These are phyloP conservation scores for Heliocidaris tuberculata DNA, from an alignment of 35 echinoderm and acorn worm species.

Conservation along the genomic window DNA sequence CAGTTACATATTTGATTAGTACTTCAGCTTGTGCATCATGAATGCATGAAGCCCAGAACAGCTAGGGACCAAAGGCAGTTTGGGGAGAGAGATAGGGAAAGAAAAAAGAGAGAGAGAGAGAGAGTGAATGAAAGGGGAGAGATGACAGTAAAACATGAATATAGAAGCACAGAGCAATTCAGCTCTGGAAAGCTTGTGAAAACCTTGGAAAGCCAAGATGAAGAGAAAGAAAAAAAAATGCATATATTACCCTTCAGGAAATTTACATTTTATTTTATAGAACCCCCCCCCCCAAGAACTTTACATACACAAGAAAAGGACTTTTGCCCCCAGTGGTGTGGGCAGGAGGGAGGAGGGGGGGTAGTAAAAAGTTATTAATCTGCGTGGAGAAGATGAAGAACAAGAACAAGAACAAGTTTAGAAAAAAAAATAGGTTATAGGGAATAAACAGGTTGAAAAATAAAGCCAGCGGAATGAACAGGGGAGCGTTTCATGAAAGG, in stretches of 20 bases:
- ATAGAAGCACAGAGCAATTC: too few relatives aligned
- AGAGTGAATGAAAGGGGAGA: neutral
- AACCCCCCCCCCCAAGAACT: too few relatives aligned
- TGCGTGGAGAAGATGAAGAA: neutral
- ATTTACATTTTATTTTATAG: too few relatives aligned
- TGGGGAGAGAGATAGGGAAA: neutral
- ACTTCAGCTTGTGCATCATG: neutral
- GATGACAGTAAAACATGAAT: neutral
- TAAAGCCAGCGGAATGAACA: too few relatives aligned
- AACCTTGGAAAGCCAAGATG: neutral
- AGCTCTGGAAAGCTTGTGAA: too few relatives aligned
- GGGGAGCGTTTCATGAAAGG: too few relatives aligned
- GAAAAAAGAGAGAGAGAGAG: neutral
- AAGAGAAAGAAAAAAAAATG: neutral
- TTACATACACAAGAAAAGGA: too few relatives aligned
- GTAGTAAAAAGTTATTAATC: neutral
- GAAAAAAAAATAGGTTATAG: neutral
- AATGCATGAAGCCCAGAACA: neutral
- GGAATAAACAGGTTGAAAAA: neutral
- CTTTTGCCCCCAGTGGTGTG: too few relatives aligned
- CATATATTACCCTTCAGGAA: too few relatives aligned
- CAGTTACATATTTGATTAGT: conserved; percentile 4
- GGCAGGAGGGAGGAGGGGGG: too few relatives aligned
- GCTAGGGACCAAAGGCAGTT: neutral
- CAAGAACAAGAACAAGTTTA: neutral